Conservation (phyloP, 1,140 invertebrate species). For the Wiebesia pumilae region DNA sequence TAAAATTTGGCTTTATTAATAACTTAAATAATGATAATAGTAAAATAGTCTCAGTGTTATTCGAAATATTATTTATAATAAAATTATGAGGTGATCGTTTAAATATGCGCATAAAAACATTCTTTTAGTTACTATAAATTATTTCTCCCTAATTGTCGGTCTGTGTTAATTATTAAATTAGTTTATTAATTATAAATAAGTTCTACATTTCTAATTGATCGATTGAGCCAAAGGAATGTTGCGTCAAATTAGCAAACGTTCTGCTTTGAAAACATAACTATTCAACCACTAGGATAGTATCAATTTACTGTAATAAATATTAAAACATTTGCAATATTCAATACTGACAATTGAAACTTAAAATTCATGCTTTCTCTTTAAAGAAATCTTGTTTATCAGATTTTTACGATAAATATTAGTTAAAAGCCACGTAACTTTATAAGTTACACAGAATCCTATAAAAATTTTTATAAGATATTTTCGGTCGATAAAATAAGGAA, state of each 20-base stretch:
- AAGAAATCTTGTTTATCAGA: background rate
- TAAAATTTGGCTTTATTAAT: too few relatives aligned
- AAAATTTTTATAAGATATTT: background rate
- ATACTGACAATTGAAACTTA: background rate
- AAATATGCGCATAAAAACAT: background rate
- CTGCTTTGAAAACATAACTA: background rate
- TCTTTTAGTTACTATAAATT: background rate
- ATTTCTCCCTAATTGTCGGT: background rate
- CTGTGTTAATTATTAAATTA: background rate
- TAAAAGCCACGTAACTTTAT: background rate
- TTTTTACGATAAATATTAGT: background rate
- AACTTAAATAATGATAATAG: too few relatives aligned
- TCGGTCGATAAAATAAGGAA: background rate
- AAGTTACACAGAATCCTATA: background rate
- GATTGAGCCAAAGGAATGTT: background rate
- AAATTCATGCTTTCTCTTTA: background rate
- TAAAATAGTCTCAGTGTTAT: too few relatives aligned
- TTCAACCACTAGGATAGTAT: background rate
- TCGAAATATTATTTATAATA: background rate
- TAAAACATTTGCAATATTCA: background rate
- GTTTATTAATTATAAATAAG: background rate
- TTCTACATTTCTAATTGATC: background rate
- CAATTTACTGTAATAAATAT: background rate
- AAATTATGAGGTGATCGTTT: background rate
- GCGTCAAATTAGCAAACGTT: background rate